Evolutionary conservation across 2,888 invertebrate genomes (phyloP).

Genomic region (Temnothorax ravouxi): DNA sequence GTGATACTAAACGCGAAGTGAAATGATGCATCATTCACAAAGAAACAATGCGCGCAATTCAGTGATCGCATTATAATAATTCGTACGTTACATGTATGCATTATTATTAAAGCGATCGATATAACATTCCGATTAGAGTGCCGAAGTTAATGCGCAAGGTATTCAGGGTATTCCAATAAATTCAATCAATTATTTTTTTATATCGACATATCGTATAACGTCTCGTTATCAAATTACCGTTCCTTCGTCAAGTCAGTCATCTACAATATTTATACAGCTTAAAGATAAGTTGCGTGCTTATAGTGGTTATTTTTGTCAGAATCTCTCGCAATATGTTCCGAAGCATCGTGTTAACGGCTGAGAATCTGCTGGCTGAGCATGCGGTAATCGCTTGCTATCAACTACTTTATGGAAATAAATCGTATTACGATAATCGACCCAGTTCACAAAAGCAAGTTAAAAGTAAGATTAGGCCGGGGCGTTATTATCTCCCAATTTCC

Average conservation of each 20-base stretch:
- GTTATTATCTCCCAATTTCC: conserved; percentile 37
- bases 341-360: background rate
- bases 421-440: conserved; percentile 44
- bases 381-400: conserved; percentile 22
- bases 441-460: conserved; percentile 28
- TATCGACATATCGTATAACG: background rate
- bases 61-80: conserved; percentile 30
- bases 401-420: conserved; percentile 48
- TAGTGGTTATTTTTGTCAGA: background rate
- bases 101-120: conserved; percentile 39
- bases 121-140: conserved; percentile 28
- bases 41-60: conserved; percentile 55
- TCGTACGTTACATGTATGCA: conserved; percentile 24
- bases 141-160: conserved; percentile 7
- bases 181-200: conserved; percentile 20
- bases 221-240: background rate
- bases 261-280: background rate
- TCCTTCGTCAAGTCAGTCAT: background rate
- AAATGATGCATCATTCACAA: conserved; percentile 67
- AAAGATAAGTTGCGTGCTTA: background rate
- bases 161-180: conserved; percentile 24
- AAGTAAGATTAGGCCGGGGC: conserved; percentile 32
- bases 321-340: conserved; percentile 21
- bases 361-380: background rate
- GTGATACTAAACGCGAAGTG: conserved; percentile 69